Evolutionary conservation across 2,113 vertebrate genomes (phyloP), one percentile per base, ranked within the genome.

Genomic region (Pyrgilauda ruficollis): DNA sequence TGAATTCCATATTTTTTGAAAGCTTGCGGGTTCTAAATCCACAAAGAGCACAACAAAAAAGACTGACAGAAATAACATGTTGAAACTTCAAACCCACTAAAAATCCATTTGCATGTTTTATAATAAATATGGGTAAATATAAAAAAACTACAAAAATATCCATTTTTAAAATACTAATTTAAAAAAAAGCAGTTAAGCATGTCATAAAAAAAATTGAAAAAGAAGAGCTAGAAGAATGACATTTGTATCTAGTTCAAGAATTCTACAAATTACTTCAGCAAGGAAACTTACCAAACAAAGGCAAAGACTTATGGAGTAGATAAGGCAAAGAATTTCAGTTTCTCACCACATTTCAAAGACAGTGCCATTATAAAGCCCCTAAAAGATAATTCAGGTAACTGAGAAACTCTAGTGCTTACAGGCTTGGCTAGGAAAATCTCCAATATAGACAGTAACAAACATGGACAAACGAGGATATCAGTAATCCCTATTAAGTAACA

Each of bases 321-420:
- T 61, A 69, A 52, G 14, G 14, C 15, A 85, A 84, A 41, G 63
- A 58, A 61, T 33, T 52, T 81, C 5, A 76, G 31, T n/a, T 93
- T 75, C 26, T 69, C 31, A 20, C 39, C 55, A 19, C 11, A 28
- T 73, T 85, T 82, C 31, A 85, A 68, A 75, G 53, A 16, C 18
- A 52, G 9, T 0, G 0, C 21, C 27, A 30, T 20, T 24, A 39
- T 30, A 64, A 69, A 67, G 68, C 31, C 17, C 14, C 39, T 35
- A 49, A 50, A 93, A 23, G 49, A 27, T 35, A 66, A 81, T 47
- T 64, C 39, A 62, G 35, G 20, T 16, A 44, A 67, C 30, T 46
- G 41, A 70, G 58, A 72, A 90, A 87, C 13, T 33, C 46, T 17
- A 74, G 33, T 7, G 27, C n/a, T 91, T 61, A 89, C 3, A 41